Conservation (phyloP, 2,797 vertebrate species). For the Danio tinwini region DNA sequence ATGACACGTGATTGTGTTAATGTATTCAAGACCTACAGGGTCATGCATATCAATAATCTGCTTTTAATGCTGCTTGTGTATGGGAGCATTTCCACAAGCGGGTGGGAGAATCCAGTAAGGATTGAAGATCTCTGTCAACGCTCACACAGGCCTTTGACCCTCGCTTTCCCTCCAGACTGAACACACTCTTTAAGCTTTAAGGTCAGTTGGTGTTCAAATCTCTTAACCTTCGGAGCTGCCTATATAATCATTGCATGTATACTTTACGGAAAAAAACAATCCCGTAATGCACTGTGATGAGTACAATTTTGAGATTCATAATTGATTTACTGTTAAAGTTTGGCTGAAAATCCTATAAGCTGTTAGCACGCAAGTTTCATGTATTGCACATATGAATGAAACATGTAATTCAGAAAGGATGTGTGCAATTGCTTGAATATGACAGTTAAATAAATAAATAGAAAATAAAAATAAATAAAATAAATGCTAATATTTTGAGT, state of each 20-base stretch:
- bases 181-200: not conserved
- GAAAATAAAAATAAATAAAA: not conserved
- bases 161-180: not conserved
- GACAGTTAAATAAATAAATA: not conserved
- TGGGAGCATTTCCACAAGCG: not conserved
- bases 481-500: too few species aligned
- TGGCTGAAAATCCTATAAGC: not conserved
- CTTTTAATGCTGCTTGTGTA: conserved; percentile 27
- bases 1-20: conserved; percentile 22
- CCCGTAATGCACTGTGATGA: conserved; percentile 5
- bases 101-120: not conserved
- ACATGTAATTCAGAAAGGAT: not conserved
- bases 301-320: not conserved
- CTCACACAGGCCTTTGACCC: conserved; percentile 22
- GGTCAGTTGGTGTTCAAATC: conserved; percentile 19
- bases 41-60: conserved; percentile 29
- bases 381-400: not conserved
- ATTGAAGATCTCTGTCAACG: not conserved
- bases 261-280: not conserved
- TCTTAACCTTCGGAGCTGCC: too few species aligned
- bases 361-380: not conserved
- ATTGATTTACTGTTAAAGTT: not conserved
- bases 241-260: not conserved
- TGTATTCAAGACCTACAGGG: conserved; percentile 43
- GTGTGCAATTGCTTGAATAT: not conserved